Conservation (phyloP, 2,888 invertebrate species). For the Ephialtes manifestator region DNA sequence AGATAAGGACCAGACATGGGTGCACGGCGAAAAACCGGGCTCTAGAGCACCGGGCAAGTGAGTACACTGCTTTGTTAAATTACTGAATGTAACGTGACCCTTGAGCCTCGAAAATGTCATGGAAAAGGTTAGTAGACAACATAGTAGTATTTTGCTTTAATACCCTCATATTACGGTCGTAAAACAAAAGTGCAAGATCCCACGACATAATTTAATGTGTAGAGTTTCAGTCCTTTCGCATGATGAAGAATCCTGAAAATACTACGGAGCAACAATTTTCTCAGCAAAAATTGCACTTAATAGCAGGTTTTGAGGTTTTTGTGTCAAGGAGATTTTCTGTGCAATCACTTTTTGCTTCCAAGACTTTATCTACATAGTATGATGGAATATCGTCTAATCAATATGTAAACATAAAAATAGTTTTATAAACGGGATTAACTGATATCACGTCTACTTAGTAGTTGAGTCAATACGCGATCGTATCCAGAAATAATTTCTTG, state of each 20-base stretch:
- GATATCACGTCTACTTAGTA: neutral
- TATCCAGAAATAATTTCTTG: too few relatives aligned
- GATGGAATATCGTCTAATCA: too few relatives aligned
- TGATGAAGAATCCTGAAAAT: neutral
- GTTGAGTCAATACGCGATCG: too few relatives aligned
- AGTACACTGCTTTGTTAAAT: conserved; percentile 54
- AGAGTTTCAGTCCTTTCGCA: neutral
- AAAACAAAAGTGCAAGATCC: neutral
- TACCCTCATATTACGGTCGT: neutral
- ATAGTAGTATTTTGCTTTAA: neutral
- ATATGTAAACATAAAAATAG: neutral
- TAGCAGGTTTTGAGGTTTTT: neutral
- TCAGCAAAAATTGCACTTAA: neutral
- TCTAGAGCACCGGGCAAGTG: conserved; percentile 80
- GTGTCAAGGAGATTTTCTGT: neutral
- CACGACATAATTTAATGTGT: neutral
- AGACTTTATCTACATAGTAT: too few relatives aligned
- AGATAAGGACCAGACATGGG: conserved; percentile 78
- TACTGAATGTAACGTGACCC: neutral
- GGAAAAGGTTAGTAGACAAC: neutral
- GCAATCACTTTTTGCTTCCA: too few relatives aligned
- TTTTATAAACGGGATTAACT: neutral
- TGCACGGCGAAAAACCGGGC: conserved; percentile 81
- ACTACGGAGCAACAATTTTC: neutral
- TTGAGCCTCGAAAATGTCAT: neutral